A percentile compares a stretch with the other conserved stretches of the same genome.
phyloP scores from a whole-genome alignment of 2,888 invertebrate genomes.

The Thereva unica region DNA sequence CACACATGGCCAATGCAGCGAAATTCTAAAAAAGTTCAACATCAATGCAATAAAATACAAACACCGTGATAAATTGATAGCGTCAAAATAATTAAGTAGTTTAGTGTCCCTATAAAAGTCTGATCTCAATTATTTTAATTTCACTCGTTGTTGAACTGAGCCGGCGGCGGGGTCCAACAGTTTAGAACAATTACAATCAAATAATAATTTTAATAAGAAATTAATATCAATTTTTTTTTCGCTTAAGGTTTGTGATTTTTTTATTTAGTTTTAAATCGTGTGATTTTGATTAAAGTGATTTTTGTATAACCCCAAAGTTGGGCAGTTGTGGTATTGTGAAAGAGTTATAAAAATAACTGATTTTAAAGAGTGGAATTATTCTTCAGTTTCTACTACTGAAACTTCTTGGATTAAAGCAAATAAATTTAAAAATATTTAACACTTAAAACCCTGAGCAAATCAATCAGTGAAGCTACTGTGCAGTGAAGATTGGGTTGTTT shows the following conservation, averaged over 20 bases:
- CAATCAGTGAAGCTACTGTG: no score
- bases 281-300: no score
- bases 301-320: no score
- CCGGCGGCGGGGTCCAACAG: constrained; percentile 17
- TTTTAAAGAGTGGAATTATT: no score
- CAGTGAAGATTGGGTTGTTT: no score
- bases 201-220: not conserved
- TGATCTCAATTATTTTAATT: constrained; percentile 12
- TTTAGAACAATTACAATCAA: constrained; percentile 22
- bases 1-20: not conserved
- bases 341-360: no score
- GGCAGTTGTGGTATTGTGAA: no score
- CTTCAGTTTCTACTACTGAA: no score
- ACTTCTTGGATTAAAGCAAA: no score
- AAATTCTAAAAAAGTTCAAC: constrained; percentile 27
- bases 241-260: constrained; percentile 15
- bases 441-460: no score
- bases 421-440: no score
- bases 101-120: constrained; percentile 23
- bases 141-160: constrained; percentile 34
- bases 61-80: constrained; percentile 20
- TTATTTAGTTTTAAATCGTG: not conserved
- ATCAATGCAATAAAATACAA: constrained; percentile 18
- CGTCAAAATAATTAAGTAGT: constrained; percentile 3
- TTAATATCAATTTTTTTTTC: constrained; percentile 20